These are phyloP conservation scores for Myrmecobius fasciatus DNA, from an alignment of 2,113 vertebrate species.

Conservation along the genomic window DNA sequence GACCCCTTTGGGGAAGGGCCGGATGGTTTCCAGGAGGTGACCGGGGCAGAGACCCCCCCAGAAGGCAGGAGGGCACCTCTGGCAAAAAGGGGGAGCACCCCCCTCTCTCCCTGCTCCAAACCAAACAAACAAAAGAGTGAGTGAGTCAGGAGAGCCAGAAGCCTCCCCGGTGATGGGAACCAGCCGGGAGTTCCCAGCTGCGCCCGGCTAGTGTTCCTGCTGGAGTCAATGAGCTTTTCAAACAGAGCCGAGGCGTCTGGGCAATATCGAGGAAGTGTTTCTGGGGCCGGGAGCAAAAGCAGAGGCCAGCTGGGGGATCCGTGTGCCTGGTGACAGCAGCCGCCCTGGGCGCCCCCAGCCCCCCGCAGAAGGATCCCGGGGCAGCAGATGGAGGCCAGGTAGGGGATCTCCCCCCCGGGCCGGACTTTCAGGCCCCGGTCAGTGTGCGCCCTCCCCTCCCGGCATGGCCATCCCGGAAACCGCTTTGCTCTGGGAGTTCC, in stretches of 20 bases:
- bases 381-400: slow-evolving; percentile 78
- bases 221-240: slow-evolving; percentile 58
- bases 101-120: background rate
- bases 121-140: background rate
- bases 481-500: background rate
- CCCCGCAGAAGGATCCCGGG: slow-evolving; percentile 63
- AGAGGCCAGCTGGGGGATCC: slow-evolving; percentile 74
- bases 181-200: slow-evolving; percentile 12
- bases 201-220: slow-evolving; percentile 44
- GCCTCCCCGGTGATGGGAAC: slow-evolving; percentile 57
- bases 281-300: slow-evolving; percentile 76
- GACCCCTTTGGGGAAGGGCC: background rate
- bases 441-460: background rate
- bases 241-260: slow-evolving; percentile 60
- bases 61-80: background rate
- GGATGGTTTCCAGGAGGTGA: slow-evolving; percentile 39
- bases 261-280: slow-evolving; percentile 63
- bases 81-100: slow-evolving; percentile 46
- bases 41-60: background rate
- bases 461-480: too few relatives aligned
- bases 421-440: slow-evolving; percentile 38
- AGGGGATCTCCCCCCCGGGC: background rate
- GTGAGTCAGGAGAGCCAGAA: background rate
- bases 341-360: slow-evolving; percentile 55
- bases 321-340: slow-evolving; percentile 79